A percentile compares a stretch with the other conserved stretches of the same genome.
phyloP scores from a whole-genome alignment of 2,888 invertebrate genomes.

The Plebejus argus region DNA sequence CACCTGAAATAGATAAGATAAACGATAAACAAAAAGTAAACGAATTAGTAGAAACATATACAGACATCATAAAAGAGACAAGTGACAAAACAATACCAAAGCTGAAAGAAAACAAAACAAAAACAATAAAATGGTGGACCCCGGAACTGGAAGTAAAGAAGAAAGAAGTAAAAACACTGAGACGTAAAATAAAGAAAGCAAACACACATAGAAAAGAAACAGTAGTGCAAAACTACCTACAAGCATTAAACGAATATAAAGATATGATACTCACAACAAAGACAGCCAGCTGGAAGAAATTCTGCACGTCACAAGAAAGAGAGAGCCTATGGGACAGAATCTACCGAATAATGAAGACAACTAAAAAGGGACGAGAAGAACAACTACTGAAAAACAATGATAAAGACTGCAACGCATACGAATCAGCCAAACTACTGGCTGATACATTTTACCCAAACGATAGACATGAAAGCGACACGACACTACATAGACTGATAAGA shows the following conservation, averaged over 20 bases:
- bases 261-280: not conserved
- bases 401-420: constrained; percentile 13
- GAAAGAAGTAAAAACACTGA: constrained; percentile 17
- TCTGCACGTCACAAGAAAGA: constrained; percentile 34
- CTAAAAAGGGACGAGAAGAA: constrained; percentile 28
- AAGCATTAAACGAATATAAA: constrained; percentile 31
- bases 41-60: not conserved
- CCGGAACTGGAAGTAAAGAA: constrained; percentile 28
- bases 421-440: constrained; percentile 35
- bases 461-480: constrained; percentile 14
- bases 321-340: constrained; percentile 38
- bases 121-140: constrained; percentile 34
- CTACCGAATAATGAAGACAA: constrained; percentile 35
- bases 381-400: not conserved
- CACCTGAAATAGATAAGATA: not conserved
- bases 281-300: constrained; percentile 37
- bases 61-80: not conserved
- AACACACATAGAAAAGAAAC: not conserved
- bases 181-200: constrained; percentile 30
- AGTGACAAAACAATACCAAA: not conserved
- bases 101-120: not conserved
- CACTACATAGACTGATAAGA: constrained; percentile 1
- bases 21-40: not conserved
- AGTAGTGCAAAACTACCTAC: constrained; percentile 26
- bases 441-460: constrained; percentile 38